These are phyloP conservation scores for Phymatocera aterrima DNA, from an alignment of 2,888 invertebrate genomes.

Conservation along the genomic window DNA sequence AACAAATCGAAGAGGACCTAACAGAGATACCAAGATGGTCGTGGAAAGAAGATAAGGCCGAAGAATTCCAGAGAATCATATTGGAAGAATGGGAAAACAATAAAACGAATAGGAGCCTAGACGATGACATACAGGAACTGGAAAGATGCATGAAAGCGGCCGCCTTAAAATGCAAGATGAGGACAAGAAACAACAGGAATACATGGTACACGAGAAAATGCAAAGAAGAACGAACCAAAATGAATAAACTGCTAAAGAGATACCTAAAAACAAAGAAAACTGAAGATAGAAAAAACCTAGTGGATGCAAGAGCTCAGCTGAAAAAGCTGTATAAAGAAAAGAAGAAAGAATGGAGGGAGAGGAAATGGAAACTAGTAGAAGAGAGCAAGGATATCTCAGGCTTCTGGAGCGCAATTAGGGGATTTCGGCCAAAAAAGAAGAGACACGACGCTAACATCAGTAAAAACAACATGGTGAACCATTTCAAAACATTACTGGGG, in stretches of 20 bases:
- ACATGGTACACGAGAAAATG: background rate
- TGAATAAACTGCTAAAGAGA: background rate
- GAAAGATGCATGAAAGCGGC: background rate
- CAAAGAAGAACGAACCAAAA: constrained; percentile 1
- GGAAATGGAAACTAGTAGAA: background rate
- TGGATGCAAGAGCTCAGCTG: background rate
- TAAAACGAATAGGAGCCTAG: background rate
- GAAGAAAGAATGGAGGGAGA: background rate
- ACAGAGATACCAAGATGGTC: background rate
- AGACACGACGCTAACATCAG: background rate
- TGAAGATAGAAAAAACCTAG: background rate
- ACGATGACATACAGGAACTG: background rate
- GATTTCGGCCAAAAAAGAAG: background rate
- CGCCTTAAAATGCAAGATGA: constrained; percentile 7
- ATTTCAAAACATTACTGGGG: background rate
- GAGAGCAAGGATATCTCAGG: background rate
- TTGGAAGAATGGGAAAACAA: constrained; percentile 3
- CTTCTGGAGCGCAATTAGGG: background rate
- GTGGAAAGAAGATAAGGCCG: background rate
- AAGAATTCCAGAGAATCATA: background rate
- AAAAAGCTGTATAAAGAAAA: background rate
- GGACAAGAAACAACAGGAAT: background rate
- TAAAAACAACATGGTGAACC: background rate
- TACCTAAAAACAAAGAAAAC: constrained; percentile 9
- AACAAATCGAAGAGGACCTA: background rate